Conservation (phyloP, 1,140 invertebrate genomes). For the Drosophila subpulchrella region DNA sequence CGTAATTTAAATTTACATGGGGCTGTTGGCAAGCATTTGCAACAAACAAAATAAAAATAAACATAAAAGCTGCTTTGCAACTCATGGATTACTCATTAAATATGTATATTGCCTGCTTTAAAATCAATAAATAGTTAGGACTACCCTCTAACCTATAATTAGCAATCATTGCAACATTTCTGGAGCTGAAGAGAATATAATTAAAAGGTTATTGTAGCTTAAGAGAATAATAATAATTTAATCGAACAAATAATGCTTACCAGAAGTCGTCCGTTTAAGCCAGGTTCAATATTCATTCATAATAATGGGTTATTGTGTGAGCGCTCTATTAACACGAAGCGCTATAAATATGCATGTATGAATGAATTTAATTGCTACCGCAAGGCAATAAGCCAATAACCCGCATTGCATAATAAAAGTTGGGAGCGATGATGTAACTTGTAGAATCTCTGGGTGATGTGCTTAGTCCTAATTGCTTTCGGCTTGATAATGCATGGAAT, state of each 20-base stretch:
- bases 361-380: constrained; percentile 19
- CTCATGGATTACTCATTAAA: not conserved
- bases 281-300: constrained; percentile 12
- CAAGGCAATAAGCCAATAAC: not conserved
- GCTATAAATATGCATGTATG: constrained; percentile 30
- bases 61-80: not conserved
- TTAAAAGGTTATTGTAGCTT: not conserved
- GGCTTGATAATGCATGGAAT: not conserved
- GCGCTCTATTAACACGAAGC: constrained; percentile 6
- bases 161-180: not conserved
- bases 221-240: not conserved
- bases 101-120: not conserved
- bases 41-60: not conserved
- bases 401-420: constrained; percentile 18
- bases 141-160: not conserved
- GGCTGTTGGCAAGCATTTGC: constrained; percentile 2
- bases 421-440: constrained; percentile 15
- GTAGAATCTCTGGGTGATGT: constrained; percentile 1
- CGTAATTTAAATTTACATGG: constrained; percentile 20
- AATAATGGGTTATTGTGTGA: constrained; percentile 5
- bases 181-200: not conserved
- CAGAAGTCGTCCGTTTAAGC: not conserved
- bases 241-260: not conserved
- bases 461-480: not conserved
- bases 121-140: not conserved